Evolutionary conservation across 2,888 invertebrate species (phyloP).

Genomic region (Nasonia oneida): DNA sequence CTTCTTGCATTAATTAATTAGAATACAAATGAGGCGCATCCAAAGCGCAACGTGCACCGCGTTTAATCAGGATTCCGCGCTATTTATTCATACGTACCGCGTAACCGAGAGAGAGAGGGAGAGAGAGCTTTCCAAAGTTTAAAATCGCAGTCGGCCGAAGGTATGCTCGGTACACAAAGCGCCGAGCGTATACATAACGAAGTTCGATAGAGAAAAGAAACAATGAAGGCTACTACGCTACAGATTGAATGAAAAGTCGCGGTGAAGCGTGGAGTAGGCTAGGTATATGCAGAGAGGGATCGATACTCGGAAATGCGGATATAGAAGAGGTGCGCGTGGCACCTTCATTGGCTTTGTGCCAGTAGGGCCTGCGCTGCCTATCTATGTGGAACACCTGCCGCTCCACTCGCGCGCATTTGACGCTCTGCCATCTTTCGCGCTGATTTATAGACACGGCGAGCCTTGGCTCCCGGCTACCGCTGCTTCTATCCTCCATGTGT

Average conservation of each 20-base stretch:
- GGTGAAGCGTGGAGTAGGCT: neutral
- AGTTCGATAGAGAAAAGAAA: constrained; percentile 33
- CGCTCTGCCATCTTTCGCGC: constrained; percentile 55
- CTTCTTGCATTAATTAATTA: constrained; percentile 48
- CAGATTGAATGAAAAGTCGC: constrained; percentile 41
- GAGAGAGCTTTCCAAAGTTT: no score
- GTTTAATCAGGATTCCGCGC: neutral
- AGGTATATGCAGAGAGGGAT: constrained; percentile 54
- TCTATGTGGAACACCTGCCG: constrained; percentile 70
- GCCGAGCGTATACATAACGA: neutral
- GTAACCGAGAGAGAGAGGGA: neutral
- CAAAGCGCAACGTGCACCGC: neutral
- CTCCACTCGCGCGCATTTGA: constrained; percentile 64
- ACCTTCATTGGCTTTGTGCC: constrained; percentile 70
- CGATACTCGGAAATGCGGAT: constrained; percentile 67
- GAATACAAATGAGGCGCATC: constrained; percentile 22
- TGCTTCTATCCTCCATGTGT: neutral
- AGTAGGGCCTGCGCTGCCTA: constrained; percentile 60
- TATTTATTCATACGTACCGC: neutral
- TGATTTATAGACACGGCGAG: constrained; percentile 29
- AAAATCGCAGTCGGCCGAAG: neutral
- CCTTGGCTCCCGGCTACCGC: neutral
- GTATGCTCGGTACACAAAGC: neutral
- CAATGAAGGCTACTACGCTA: neutral
- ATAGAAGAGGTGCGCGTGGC: constrained; percentile 62